A percentile compares a stretch with the other conserved stretches of the same genome.
Evolutionary conservation across 1,140 invertebrate genomes (phyloP).

Genomic region (Ostrea denselamellosa): DNA sequence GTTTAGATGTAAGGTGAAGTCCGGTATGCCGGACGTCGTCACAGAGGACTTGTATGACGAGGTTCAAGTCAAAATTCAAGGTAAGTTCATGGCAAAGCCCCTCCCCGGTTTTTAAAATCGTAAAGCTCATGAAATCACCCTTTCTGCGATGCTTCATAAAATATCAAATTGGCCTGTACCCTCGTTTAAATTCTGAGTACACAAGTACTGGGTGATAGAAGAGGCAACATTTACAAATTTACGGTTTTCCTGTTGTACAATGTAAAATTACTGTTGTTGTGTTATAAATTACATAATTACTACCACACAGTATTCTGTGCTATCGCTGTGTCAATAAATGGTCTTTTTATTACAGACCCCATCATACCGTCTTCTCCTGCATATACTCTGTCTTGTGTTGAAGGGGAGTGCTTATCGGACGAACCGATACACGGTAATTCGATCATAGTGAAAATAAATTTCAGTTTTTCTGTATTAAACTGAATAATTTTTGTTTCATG

Average conservation of each 20-base stretch:
- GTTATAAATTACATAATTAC: no score
- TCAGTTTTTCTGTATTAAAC: background rate
- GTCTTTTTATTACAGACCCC: background rate
- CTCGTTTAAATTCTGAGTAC: no score
- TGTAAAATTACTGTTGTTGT: no score
- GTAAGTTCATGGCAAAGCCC: background rate
- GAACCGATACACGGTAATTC: background rate
- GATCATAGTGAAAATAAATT: background rate
- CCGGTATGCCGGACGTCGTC: background rate
- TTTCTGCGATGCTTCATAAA: no score
- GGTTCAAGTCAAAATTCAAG: constrained; percentile 5
- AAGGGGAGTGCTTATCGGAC: background rate
- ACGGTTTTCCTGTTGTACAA: no score
- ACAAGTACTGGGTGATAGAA: no score
- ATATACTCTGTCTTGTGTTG: background rate
- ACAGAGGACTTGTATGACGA: background rate
- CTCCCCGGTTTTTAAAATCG: no score
- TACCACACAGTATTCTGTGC: no score
- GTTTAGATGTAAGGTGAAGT: constrained; percentile 8
- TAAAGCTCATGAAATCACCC: no score
- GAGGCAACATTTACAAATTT: no score
- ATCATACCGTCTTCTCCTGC: background rate
- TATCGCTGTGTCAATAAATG: no score
- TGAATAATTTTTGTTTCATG: background rate
- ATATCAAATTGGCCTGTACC: no score